Evolutionary conservation across 2,888 invertebrate species (phyloP), one percentile per base, ranked within the genome.

Genomic region (Geotrupes spiniger): DNA sequence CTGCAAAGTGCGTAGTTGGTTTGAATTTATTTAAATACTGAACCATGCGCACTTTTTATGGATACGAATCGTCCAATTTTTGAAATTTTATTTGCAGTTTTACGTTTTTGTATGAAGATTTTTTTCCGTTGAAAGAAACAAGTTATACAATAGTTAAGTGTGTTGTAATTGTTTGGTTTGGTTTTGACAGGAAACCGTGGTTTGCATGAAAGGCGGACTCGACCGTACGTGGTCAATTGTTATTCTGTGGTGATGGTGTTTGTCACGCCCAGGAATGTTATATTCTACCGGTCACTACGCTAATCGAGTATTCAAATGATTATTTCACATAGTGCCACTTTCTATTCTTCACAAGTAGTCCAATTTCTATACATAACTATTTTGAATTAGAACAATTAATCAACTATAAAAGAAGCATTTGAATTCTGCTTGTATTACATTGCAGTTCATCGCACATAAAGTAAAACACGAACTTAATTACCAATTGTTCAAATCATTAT

Each of bases 251-350:
- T 63, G 64, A 65, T 65, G 62, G 61, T 63, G 64, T 57, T 62
- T 66, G 69, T 69, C 70, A 70, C 69, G 68, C 70, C 67, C 64
- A 69, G 66, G 69, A 70, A 71, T 70, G 68, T 63, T 58, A 57
- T 53, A 58, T 59, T 21, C 56, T 57, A 53, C 55, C 56, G 61
- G 58, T 52, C 58, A 58, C 55, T 58, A 54, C 56, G 56, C 45
- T 58, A 60, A 60, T 59, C 55, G 58, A 47, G 52, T 56, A 57
- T 55, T 57, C 59, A 53, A 61, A 58, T 52, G 48, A 54, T 51
- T 51, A 51, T 53, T 49, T 44, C 44, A 40, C 37, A 41, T 41
- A 54, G 49, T 54, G 41, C 43, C 33, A 50, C 48, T 49, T 52
- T 54, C 54, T 52, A 54, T 49, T 42, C 52, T 11, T 28, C 16